These are phyloP conservation scores for Allophyes oxyacanthae DNA, from an alignment of 2,888 invertebrate genomes.

Conservation along the genomic window DNA sequence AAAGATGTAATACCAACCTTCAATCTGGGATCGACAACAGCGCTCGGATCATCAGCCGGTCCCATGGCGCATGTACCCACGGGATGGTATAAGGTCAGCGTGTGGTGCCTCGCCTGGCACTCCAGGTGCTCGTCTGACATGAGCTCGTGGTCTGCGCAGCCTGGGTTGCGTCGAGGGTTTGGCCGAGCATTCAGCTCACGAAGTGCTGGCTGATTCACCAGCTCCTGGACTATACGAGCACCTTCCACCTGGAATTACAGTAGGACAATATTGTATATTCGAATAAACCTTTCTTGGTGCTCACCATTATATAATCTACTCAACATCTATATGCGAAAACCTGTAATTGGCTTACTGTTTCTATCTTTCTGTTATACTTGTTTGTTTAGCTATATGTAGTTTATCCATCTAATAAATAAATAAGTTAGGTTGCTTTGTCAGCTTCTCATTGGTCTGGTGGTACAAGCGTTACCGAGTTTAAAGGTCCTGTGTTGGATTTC, in stretches of 20 bases:
- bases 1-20: slow-evolving; percentile 57
- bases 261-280: too few relatives aligned
- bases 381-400: too few relatives aligned
- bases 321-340: too few relatives aligned
- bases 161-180: slow-evolving; percentile 91
- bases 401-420: too few relatives aligned
- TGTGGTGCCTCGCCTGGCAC: slow-evolving; percentile 93
- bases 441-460: too few relatives aligned
- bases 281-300: too few relatives aligned
- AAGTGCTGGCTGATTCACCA: slow-evolving; percentile 90
- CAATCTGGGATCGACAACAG: slow-evolving; percentile 93
- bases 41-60: slow-evolving; percentile 81
- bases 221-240: slow-evolving; percentile 91
- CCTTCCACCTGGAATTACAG: slow-evolving; percentile 91
- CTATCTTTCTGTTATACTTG: too few relatives aligned
- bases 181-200: slow-evolving; percentile 90
- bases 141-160: slow-evolving; percentile 90
- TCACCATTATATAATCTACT: too few relatives aligned
- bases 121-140: slow-evolving; percentile 93
- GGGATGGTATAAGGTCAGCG: slow-evolving; percentile 95
- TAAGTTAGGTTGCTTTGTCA: too few relatives aligned
- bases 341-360: too few relatives aligned
- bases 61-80: slow-evolving; percentile 96
- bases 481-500: too few relatives aligned
- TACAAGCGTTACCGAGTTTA: too few relatives aligned